Evolutionary conservation across 2,888 invertebrate genomes (phyloP), one percentile per base, ranked within the genome.

Genomic region (Malacosoma neustria): DNA sequence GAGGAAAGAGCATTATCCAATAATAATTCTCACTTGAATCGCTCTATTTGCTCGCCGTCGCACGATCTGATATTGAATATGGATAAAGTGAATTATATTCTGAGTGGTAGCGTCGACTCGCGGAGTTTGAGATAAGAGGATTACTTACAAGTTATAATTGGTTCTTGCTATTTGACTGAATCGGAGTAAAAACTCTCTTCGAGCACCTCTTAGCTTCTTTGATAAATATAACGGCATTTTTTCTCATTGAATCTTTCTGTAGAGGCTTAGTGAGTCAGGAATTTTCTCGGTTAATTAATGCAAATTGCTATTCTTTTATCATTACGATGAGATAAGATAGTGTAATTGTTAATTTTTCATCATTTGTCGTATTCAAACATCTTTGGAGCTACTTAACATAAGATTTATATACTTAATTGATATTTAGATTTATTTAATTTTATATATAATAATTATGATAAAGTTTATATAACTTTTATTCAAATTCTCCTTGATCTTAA

Each of bases 11-110:
- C 70, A 76, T 77, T 76, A 81, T 80, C 71, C 80, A 79, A 84
- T 81, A 80, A 81, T 80, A 82, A 81, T 81, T 80, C 71, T 79
- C 81, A 81, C 77, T 82, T 67, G 77, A 72, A 72, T 74, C 76
- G 79, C 69, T 80, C 75, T 81, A 81, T 82, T 84, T 84, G 80
- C 72, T 67, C 73, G 68, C 62, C 71, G 74, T 76, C 74, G 75
- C 70, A 64, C 75, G 76, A 79, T 79, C 76, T 77, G 82, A 82
- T 82, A 82, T 82, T 81, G 79, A 84, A 82, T 82, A 80, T 80
- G 76, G 77, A 80, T 79, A 81, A 81, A 80, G 75, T 80, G 79
- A 81, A 77, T 81, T 81, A 80, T 79, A 72, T 72, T 70, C 71
- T 57, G 74, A 74, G 72, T 72, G 72, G 61, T 61, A 72, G 62